These are phyloP conservation scores for Vespertilio murinus DNA, from an alignment of 2,797 vertebrate genomes.

Conservation along the genomic window DNA sequence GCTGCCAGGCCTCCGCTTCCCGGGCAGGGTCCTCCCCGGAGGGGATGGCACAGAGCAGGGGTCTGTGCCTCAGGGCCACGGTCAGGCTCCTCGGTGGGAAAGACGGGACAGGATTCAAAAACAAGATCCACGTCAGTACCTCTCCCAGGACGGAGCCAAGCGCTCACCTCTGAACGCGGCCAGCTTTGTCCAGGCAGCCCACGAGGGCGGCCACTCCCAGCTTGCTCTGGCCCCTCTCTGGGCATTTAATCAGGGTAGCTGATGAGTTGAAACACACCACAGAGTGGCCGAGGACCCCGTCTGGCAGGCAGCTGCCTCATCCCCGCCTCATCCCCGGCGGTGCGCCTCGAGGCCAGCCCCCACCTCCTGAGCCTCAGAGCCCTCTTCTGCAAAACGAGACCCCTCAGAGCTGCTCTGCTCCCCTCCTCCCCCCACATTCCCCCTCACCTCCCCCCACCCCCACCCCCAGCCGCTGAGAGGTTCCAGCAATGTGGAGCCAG, in stretches of 20 bases:
- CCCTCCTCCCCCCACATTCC: neutral
- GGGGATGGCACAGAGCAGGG: fast-evolving
- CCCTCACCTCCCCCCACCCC: too few species aligned
- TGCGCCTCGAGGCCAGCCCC: neutral
- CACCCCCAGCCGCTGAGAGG: neutral
- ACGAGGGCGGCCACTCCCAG: neutral
- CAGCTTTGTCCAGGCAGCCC: neutral
- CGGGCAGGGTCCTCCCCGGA: too few species aligned
- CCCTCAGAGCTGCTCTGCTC: neutral
- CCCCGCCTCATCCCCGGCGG: neutral
- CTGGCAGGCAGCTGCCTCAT: too few species aligned
- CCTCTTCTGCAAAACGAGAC: conserved; percentile 60
- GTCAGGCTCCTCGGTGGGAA: neutral
- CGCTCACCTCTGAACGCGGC: neutral
- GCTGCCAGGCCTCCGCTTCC: neutral
- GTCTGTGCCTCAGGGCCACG: too few species aligned
- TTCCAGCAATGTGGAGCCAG: neutral
- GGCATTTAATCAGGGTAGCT: neutral
- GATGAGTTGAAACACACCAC: neutral
- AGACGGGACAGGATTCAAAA: neutral
- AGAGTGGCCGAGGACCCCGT: neutral
- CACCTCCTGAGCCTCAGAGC: neutral
- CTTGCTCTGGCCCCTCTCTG: neutral
- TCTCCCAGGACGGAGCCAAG: neutral
- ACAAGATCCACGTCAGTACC: fast-evolving